These are phyloP conservation scores for Leuciscus waleckii DNA, from an alignment of 2,797 vertebrate species.

Conservation along the genomic window DNA sequence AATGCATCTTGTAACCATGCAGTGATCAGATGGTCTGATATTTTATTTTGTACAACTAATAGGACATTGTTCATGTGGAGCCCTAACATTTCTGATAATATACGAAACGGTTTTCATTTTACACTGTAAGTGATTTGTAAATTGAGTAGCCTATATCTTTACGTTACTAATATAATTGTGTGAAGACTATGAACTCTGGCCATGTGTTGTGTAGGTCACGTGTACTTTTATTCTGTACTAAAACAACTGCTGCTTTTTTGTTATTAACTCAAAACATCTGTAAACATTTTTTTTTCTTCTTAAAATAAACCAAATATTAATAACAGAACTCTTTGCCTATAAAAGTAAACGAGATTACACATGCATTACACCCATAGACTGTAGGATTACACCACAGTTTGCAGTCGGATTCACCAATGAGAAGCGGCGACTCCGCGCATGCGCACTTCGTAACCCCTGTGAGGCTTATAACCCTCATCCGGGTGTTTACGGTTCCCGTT, in stretches of 20 bases:
- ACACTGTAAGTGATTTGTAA: background rate
- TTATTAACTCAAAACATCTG: background rate
- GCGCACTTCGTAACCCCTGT: background rate
- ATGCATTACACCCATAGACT: background rate
- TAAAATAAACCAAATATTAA: background rate
- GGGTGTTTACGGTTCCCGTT: conserved; percentile 80
- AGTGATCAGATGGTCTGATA: background rate
- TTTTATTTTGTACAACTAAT: background rate
- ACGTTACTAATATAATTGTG: background rate
- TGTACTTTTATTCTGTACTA: background rate
- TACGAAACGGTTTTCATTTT: background rate
- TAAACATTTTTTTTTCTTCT: background rate
- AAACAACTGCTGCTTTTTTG: background rate
- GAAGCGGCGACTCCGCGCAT: conserved; percentile 4
- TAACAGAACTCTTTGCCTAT: background rate
- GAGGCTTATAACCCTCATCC: conserved; percentile 78
- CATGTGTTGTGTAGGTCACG: background rate
- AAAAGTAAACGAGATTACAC: background rate
- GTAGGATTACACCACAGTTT: background rate
- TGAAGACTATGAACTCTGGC: background rate
- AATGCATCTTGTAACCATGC: background rate
- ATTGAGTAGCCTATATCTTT: background rate
- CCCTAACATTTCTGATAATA: background rate
- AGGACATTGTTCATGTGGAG: background rate
- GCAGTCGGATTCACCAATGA: background rate